phyloP scores from a whole-genome alignment of 2,113 vertebrate species.

The Stegastes partitus region DNA sequence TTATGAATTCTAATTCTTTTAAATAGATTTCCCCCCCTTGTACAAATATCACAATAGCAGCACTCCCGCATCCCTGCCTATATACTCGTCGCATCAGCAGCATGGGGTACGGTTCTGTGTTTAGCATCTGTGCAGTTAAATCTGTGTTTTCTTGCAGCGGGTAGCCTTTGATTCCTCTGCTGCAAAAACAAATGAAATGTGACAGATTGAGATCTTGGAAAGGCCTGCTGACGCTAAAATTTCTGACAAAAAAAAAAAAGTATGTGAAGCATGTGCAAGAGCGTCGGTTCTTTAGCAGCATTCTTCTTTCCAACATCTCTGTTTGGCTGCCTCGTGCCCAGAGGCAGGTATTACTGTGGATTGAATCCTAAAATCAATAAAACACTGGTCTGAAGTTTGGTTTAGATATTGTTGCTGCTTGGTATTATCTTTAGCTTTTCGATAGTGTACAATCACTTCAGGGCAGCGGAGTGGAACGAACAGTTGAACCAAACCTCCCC shows the following conservation, averaged over 20 bases:
- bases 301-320: constrained; percentile 19
- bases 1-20: constrained; percentile 56
- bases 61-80: constrained; percentile 1
- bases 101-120: constrained; percentile 19
- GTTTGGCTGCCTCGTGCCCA: constrained; percentile 27
- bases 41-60: constrained; percentile 34
- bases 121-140: constrained; percentile 39
- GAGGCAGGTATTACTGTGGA: constrained; percentile 51
- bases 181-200: constrained; percentile 61
- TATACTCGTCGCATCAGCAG: constrained; percentile 30
- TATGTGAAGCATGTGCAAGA: background rate
- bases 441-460: constrained; percentile 46
- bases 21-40: constrained; percentile 32
- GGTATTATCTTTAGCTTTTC: constrained; percentile 44
- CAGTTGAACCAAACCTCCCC: constrained; percentile 47
- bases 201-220: constrained; percentile 61
- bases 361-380: constrained; percentile 59
- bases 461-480: constrained; percentile 32
- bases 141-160: constrained; percentile 34
- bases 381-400: constrained; percentile 46
- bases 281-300: constrained; percentile 10
- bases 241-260: background rate
- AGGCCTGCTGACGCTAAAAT: constrained; percentile 28
- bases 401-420: constrained; percentile 33
- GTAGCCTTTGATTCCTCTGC: constrained; percentile 52